Percentiles rank a stretch among this genome's conserved stretches.
phyloP scores from a whole-genome alignment of 2,888 invertebrate genomes.

The Abscondita cerata region DNA sequence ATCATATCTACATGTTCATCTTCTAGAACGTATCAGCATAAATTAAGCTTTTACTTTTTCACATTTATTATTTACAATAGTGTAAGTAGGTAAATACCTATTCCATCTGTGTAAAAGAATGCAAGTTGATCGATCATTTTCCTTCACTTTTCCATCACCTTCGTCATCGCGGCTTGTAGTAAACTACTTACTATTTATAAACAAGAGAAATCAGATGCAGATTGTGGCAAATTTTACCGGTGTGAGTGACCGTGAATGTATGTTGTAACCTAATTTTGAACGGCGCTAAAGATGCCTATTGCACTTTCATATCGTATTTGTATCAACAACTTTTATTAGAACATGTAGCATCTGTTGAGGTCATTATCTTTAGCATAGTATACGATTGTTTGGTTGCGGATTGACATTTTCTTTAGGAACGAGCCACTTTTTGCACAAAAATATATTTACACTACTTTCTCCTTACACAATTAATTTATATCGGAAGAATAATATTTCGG shows the following conservation, averaged over 20 bases:
- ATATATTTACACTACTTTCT: too few relatives aligned
- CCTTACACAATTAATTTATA: too few relatives aligned
- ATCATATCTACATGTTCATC: constrained; percentile 14
- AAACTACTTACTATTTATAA: constrained; percentile 51
- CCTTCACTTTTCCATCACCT: constrained; percentile 33
- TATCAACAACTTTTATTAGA: constrained; percentile 31
- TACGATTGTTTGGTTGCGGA: constrained; percentile 20
- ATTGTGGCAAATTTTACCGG: constrained; percentile 41
- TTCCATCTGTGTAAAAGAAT: constrained; percentile 18
- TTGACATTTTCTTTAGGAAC: not conserved
- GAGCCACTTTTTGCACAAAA: too few relatives aligned
- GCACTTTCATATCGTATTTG: constrained; percentile 43
- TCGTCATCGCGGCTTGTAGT: constrained; percentile 25
- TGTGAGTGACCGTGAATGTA: constrained; percentile 49
- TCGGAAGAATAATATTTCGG: too few relatives aligned
- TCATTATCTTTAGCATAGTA: constrained; percentile 24
- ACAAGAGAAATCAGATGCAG: constrained; percentile 50
- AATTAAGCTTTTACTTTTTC: constrained; percentile 14
- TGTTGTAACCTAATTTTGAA: constrained; percentile 52
- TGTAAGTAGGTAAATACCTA: constrained; percentile 7
- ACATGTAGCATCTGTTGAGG: constrained; percentile 28
- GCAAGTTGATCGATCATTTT: constrained; percentile 27
- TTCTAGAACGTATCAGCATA: not conserved
- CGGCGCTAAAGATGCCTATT: constrained; percentile 44
- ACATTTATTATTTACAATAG: constrained; percentile 5